Percentiles rank a stretch among this genome's conserved stretches.
Conservation (phyloP, 2,113 vertebrate species). For the Butorides virescens region DNA sequence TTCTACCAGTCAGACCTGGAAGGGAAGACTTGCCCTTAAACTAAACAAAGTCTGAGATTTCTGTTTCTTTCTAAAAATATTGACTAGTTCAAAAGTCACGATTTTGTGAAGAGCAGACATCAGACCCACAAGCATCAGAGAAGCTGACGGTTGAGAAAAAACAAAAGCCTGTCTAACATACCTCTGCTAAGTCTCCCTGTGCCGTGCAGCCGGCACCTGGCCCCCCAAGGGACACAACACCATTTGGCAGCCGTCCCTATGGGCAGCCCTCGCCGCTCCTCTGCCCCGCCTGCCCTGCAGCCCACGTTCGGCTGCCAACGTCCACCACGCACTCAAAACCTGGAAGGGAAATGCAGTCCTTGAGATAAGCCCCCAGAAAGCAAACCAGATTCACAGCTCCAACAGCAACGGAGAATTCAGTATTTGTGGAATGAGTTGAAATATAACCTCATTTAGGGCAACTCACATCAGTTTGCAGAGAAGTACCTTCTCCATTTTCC, state of each 20-base stretch:
- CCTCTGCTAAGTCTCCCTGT: too few relatives aligned
- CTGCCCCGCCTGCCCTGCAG: background rate
- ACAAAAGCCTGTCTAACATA: background rate
- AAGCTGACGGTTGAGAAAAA: background rate
- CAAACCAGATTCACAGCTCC: background rate
- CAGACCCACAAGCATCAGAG: background rate
- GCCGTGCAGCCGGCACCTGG: background rate
- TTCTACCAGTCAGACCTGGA: background rate
- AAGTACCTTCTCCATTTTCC: background rate
- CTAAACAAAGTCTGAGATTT: background rate
- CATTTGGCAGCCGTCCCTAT: fast-evolving
- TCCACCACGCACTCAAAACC: background rate
- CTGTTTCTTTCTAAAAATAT: background rate
- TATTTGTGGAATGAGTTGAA: background rate
- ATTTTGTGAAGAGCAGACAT: background rate
- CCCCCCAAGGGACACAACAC: fast-evolving
- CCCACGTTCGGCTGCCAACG: background rate
- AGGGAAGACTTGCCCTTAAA: background rate
- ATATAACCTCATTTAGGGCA: background rate
- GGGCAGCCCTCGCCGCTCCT: fast-evolving
- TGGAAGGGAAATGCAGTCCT: background rate
- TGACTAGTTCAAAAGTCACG: background rate
- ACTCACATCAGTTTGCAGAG: background rate
- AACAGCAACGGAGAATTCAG: fast-evolving
- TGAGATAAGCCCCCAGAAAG: background rate